phyloP scores from a whole-genome alignment of 2,113 vertebrate species.

The Bambusicola thoracicus region DNA sequence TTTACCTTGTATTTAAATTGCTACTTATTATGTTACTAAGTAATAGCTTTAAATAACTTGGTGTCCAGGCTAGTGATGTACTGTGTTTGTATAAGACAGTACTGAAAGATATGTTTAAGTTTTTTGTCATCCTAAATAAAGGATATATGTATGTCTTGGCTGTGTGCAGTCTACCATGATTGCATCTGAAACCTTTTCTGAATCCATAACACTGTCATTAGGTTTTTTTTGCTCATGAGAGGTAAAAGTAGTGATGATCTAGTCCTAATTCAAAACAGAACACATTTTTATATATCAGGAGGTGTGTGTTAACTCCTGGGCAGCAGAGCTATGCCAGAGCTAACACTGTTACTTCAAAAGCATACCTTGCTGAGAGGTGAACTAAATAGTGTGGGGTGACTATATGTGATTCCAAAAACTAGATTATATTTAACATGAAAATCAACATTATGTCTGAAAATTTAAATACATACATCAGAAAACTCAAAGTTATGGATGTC shows the following conservation, averaged over 20 bases:
- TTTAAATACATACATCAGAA: constrained; percentile 16
- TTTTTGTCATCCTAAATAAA: constrained; percentile 81
- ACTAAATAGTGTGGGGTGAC: not conserved
- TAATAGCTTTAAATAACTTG: constrained; percentile 84
- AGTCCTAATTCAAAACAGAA: constrained; percentile 21
- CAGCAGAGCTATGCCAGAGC: not conserved
- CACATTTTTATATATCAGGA: constrained; percentile 22
- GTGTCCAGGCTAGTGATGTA: constrained; percentile 81
- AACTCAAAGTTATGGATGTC: constrained; percentile 18
- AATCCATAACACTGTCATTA: constrained; percentile 62
- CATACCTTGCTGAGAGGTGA: not conserved
- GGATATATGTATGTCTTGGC: constrained; percentile 71
- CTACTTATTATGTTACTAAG: constrained; percentile 84
- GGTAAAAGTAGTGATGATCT: not conserved
- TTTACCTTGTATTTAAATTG: constrained; percentile 84
- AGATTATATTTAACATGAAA: constrained; percentile 42
- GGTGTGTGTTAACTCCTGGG: constrained; percentile 5
- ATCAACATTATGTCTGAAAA: constrained; percentile 47
- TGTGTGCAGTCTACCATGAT: constrained; percentile 13
- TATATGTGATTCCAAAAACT: not conserved
- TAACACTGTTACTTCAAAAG: constrained; percentile 28
- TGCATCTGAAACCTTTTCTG: constrained; percentile 72
- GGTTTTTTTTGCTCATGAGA: constrained; percentile 38
- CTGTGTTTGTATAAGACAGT: constrained; percentile 72
- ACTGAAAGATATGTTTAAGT: constrained; percentile 80